These are phyloP conservation scores for Rhadina sibilatrix DNA, from an alignment of 2,113 vertebrate genomes.

Conservation along the genomic window DNA sequence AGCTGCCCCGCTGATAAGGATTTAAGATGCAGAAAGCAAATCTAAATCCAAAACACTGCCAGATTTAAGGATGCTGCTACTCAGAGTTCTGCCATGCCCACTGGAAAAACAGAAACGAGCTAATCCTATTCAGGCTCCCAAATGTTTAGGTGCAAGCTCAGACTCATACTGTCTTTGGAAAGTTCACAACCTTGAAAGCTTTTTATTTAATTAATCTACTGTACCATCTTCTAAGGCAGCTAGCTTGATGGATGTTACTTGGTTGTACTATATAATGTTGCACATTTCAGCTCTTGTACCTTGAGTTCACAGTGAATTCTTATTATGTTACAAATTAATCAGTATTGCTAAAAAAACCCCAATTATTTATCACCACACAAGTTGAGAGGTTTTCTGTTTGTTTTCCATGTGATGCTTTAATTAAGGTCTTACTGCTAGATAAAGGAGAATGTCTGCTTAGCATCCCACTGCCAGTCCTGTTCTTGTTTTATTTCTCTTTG, in stretches of 20 bases:
- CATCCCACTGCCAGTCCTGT: background rate
- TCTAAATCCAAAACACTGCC: background rate
- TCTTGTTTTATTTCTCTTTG: background rate
- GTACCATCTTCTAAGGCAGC: background rate
- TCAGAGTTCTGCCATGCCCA: background rate
- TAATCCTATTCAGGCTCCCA: background rate
- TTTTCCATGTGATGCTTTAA: background rate
- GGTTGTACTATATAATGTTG: background rate
- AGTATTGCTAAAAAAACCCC: background rate
- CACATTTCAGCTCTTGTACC: background rate
- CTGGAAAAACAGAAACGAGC: background rate
- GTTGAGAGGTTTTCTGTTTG: background rate
- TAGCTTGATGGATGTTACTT: background rate
- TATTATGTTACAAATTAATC: background rate
- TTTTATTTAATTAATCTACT: conserved; percentile 1
- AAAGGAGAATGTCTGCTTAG: background rate
- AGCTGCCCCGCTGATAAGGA: background rate
- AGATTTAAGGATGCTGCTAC: background rate
- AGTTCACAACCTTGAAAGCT: background rate
- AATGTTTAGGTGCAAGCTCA: background rate
- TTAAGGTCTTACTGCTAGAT: background rate
- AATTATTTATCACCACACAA: background rate
- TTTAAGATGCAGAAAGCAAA: background rate
- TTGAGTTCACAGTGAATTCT: background rate
- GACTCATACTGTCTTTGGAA: background rate